Percentiles rank a stretch among this genome's conserved stretches.
These are phyloP conservation scores for Drosophila subpulchrella DNA, from an alignment of 1,140 invertebrate species.

Conservation along the genomic window DNA sequence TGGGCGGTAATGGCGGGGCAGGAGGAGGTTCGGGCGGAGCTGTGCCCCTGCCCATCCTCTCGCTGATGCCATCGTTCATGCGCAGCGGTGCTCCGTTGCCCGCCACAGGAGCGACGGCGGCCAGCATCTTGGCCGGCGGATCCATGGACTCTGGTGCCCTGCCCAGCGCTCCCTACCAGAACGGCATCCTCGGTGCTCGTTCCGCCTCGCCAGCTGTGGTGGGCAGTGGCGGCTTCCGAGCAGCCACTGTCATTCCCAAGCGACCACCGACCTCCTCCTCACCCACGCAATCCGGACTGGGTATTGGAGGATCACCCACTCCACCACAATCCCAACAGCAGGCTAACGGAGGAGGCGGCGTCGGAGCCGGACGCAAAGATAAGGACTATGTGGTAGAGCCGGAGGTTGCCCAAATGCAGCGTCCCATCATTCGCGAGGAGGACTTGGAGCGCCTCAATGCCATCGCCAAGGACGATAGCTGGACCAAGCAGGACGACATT, in stretches of 20 bases:
- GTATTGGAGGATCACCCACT: constrained; percentile 43
- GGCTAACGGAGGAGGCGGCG: constrained; percentile 61
- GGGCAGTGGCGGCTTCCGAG: constrained; percentile 64
- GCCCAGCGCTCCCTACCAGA: constrained; percentile 63
- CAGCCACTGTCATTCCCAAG: constrained; percentile 74
- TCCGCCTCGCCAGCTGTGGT: constrained; percentile 75
- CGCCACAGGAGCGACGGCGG: constrained; percentile 82
- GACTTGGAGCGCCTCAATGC: constrained; percentile 96
- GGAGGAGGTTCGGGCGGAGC: constrained; percentile 54
- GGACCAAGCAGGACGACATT: constrained; percentile 96
- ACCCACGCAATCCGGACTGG: constrained; percentile 33
- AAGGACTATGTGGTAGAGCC: constrained; percentile 81
- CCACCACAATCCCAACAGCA: constrained; percentile 60
- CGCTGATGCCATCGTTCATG: constrained; percentile 84
- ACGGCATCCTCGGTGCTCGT: constrained; percentile 82
- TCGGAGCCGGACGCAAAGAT: constrained; percentile 58
- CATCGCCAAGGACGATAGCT: constrained; percentile 94
- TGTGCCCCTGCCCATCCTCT: constrained; percentile 85
- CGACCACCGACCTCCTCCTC: constrained; percentile 54
- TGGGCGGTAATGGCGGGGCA: constrained; percentile 42
- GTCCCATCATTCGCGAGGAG: constrained; percentile 96
- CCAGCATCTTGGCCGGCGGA: constrained; percentile 33
- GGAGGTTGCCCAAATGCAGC: constrained; percentile 85
- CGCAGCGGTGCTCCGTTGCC: constrained; percentile 85
- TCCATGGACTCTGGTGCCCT: constrained; percentile 13